Base-by-base conservation (phyloP, 30 jellyfish, hydroid and myxozoan genomes). In the Cassiopea andromeda region DNA sequence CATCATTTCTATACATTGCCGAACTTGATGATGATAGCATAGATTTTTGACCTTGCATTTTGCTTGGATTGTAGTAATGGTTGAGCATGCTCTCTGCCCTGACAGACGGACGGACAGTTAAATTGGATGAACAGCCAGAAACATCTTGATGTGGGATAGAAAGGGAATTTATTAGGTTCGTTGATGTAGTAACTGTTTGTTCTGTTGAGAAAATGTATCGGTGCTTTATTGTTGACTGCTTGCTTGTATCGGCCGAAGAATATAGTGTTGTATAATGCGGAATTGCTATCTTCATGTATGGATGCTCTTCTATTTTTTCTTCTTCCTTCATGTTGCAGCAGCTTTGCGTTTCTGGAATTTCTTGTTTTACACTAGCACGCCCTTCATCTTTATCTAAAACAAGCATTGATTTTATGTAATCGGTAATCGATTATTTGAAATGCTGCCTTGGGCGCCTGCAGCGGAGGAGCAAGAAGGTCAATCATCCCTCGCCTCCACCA, bases 281-380 rank as follows among this genome's bases (percentile, higher is more conserved):
- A 7, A 91, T 75, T 9, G 91, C 92, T 50, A 89, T 89, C 60
- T 80, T 89, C 96, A 89, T 89, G 64, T 71, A 89, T n/a, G 89
- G 83, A 50, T 89, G 74, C 0, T 89, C 92, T 43, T 89, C 92
- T 64, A 75, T 2, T 13, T 87, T 85, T 19, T 93, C 93, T 54
- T 93, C 98, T 16, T 86, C 72, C 83, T 92, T 92, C 68, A 93
- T 84, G 46, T 85, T 85, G 76, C 97, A 93, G 80, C 98, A 93
- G 78, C 92, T 81, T 19, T 19, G 54, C 2, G 54, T 43, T 27
- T 70, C 46, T 38, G 49, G 6, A 3, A 44, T 54, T 45, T 77
- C 92, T 44, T 61, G 94, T 60, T 93, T 92, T 59, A 87, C 84
- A 15, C 81, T 73, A 46, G 59, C 48, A 27, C 80, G 19, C 19